Conservation (phyloP, 92 coral and sea anemone species). For the Heliopora coerulea region DNA sequence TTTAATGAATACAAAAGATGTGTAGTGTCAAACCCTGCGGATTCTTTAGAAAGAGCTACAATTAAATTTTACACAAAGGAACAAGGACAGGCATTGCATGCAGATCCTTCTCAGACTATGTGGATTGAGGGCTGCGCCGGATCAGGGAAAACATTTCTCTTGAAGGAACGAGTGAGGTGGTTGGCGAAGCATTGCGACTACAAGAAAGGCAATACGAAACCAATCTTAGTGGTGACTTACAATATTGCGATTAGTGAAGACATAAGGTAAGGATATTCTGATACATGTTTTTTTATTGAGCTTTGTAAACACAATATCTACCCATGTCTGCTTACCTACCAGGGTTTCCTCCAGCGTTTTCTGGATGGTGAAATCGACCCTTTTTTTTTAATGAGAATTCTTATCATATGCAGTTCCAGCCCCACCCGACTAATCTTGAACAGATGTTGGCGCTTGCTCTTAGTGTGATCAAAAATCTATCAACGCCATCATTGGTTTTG, state of each 20-base stretch:
- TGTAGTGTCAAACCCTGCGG: not conserved
- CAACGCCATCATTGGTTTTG: too few relatives aligned
- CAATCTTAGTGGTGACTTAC: slow-evolving; percentile 16
- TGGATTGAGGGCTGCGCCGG: slow-evolving; percentile 15
- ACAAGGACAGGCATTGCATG: not conserved
- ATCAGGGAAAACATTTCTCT: slow-evolving; percentile 12
- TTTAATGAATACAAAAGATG: not conserved
- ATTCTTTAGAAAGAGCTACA: not conserved
- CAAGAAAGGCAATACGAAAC: not conserved
- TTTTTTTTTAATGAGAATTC: too few relatives aligned
- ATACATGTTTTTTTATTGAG: too few relatives aligned
- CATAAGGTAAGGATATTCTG: not conserved
- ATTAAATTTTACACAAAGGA: not conserved
- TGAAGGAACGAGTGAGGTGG: not conserved
- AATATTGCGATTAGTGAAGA: slow-evolving; percentile 14
- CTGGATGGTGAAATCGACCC: too few relatives aligned
- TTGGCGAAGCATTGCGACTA: not conserved
- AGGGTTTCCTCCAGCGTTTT: too few relatives aligned
- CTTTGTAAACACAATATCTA: too few relatives aligned
- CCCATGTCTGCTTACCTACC: too few relatives aligned
- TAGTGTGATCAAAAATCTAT: too few relatives aligned
- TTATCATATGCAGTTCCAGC: too few relatives aligned
- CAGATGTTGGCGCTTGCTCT: too few relatives aligned
- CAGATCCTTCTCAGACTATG: not conserved
- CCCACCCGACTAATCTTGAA: too few relatives aligned